These are phyloP conservation scores for Amphimallon solstitiale DNA, from an alignment of 2,888 invertebrate genomes.

Conservation along the genomic window DNA sequence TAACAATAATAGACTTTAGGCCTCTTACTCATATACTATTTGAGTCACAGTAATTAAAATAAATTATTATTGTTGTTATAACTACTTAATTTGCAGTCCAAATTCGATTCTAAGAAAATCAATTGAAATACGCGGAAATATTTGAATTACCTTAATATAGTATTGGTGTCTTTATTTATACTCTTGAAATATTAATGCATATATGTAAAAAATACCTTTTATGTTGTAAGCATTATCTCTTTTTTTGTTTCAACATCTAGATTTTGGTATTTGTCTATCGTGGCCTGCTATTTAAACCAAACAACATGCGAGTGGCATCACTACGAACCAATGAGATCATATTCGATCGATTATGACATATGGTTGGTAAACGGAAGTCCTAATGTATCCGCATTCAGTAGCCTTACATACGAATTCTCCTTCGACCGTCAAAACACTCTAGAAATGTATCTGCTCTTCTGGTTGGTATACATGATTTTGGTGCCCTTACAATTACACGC, in stretches of 20 bases:
- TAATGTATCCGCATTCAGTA: constrained; percentile 85
- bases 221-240: too few relatives aligned
- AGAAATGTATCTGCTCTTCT: constrained; percentile 89
- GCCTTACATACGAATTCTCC: constrained; percentile 93
- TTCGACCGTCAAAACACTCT: constrained; percentile 94
- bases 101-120: too few relatives aligned
- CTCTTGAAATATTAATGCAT: too few relatives aligned
- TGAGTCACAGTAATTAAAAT: too few relatives aligned
- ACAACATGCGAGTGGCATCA: constrained; percentile 87
- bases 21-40: too few relatives aligned
- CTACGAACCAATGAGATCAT: constrained; percentile 65
- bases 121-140: too few relatives aligned
- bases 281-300: constrained; percentile 87
- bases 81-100: too few relatives aligned
- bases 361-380: constrained; percentile 98
- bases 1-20: too few relatives aligned
- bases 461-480: constrained; percentile 83
- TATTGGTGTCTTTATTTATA: too few relatives aligned
- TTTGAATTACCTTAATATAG: too few relatives aligned
- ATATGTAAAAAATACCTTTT: too few relatives aligned
- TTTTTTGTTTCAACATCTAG: constrained; percentile 65
- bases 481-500: constrained; percentile 93
- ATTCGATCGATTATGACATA: constrained; percentile 83
- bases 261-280: constrained; percentile 96
- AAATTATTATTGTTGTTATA: too few relatives aligned